These are phyloP conservation scores for Contarinia nasturtii DNA, from an alignment of 1,140 invertebrate genomes.

Conservation along the genomic window DNA sequence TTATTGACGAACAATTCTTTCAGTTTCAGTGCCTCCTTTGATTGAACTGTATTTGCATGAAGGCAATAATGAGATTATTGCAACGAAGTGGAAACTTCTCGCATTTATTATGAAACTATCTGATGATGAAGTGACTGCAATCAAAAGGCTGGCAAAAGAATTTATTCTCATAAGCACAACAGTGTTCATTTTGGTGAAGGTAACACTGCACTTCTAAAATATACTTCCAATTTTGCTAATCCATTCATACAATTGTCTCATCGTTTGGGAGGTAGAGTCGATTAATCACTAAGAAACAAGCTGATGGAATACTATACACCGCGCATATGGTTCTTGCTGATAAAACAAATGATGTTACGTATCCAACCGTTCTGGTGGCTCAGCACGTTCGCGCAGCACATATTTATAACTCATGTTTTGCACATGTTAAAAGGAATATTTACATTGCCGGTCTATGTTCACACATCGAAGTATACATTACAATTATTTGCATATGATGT, in stretches of 20 bases:
- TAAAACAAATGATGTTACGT: not conserved
- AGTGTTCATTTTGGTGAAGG: not conserved
- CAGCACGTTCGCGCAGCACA: not conserved
- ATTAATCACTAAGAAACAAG: not conserved
- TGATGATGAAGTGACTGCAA: not conserved
- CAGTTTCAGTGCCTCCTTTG: no score
- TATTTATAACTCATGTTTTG: not conserved
- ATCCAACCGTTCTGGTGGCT: not conserved
- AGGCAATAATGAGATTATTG: not conserved
- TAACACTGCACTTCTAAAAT: no score
- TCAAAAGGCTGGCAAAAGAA: not conserved
- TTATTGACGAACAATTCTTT: no score
- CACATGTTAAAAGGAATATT: not conserved
- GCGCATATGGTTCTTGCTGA: not conserved
- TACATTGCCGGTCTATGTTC: not conserved
- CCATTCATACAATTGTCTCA: no score
- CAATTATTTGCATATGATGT: not conserved
- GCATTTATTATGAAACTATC: not conserved
- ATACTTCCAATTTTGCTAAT: no score
- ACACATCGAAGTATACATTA: not conserved
- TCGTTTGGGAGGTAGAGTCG: no score
- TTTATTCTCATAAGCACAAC: not conserved
- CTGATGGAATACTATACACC: not conserved
- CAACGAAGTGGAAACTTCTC: not conserved
- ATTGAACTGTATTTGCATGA: no score